These are phyloP conservation scores for Notolepis coatsorum DNA, from an alignment of 2,797 vertebrate species.

Conservation along the genomic window DNA sequence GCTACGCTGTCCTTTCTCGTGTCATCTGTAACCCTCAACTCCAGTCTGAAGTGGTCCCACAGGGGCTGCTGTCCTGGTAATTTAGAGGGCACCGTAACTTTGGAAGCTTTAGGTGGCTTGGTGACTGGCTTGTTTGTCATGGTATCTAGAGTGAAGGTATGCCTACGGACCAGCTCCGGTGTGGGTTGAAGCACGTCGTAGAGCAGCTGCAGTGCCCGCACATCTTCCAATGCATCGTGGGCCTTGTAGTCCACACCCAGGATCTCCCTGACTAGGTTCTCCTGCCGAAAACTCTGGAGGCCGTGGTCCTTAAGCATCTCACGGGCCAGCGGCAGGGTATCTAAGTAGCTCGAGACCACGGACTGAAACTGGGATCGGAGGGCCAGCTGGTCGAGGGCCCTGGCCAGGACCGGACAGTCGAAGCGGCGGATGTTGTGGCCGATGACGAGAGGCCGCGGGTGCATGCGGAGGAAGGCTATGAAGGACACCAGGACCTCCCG, in stretches of 20 bases:
- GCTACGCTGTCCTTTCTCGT: background rate
- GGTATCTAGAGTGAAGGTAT: constrained; percentile 67
- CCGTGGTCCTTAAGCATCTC: constrained; percentile 66
- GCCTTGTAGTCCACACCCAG: constrained; percentile 75
- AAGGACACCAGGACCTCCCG: constrained; percentile 76
- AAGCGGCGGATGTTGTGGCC: constrained; percentile 81
- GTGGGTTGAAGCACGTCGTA: constrained; percentile 66
- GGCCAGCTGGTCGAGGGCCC: constrained; percentile 65
- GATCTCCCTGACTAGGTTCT: constrained; percentile 73
- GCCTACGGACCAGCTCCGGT: constrained; percentile 52
- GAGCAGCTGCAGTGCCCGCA: constrained; percentile 72
- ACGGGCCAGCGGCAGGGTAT: constrained; percentile 73
- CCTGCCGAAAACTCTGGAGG: constrained; percentile 75
- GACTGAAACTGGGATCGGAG: constrained; percentile 65
- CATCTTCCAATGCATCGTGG: constrained; percentile 81
- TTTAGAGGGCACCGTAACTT: background rate
- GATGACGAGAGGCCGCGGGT: constrained; percentile 64
- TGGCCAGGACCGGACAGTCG: constrained; percentile 71
- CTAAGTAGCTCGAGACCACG: constrained; percentile 65
- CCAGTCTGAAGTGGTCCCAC: constrained; percentile 39
- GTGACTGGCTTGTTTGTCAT: constrained; percentile 6
- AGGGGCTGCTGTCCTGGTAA: constrained; percentile 33
- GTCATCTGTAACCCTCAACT: constrained; percentile 6
- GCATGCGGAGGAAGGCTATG: constrained; percentile 77
- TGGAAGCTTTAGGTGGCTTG: constrained; percentile 7